These are phyloP conservation scores for Plusia festucae DNA, from an alignment of 2,888 invertebrate species.

Conservation along the genomic window DNA sequence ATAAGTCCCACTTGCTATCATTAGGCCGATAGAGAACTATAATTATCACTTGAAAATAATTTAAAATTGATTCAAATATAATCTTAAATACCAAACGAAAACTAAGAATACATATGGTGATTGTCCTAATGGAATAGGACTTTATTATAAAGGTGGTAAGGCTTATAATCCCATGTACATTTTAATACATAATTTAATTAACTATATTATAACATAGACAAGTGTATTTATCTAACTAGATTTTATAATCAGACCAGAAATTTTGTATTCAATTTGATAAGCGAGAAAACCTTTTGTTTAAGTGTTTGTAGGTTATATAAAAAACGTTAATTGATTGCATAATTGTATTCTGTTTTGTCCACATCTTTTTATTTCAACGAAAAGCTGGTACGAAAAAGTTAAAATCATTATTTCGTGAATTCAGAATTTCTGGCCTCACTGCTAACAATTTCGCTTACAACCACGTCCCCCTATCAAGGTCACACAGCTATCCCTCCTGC, in stretches of 20 bases:
- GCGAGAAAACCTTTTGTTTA: too few relatives aligned
- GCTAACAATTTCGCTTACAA: constrained; percentile 60
- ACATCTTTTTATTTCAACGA: too few relatives aligned
- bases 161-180: constrained; percentile 27
- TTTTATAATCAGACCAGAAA: constrained; percentile 45
- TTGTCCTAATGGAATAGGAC: constrained; percentile 30
- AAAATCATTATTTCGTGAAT: too few relatives aligned
- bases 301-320: too few relatives aligned
- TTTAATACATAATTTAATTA: constrained; percentile 33
- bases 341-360: too few relatives aligned
- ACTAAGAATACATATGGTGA: constrained; percentile 22
- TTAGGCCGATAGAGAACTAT: constrained; percentile 45
- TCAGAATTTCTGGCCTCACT: constrained; percentile 31
- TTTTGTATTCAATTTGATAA: not conserved
- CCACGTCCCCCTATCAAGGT: constrained; percentile 80
- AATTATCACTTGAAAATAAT: constrained; percentile 38
- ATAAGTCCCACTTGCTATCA: constrained; percentile 20
- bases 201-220: constrained; percentile 32
- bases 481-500: constrained; percentile 80
- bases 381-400: too few relatives aligned
- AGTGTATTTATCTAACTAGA: constrained; percentile 44
- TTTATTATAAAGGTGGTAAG: constrained; percentile 24
- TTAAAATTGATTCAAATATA: constrained; percentile 38
- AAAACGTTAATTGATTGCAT: too few relatives aligned
- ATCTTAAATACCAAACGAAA: constrained; percentile 35